Base-by-base conservation (phyloP, 1,140 invertebrate species). In the Drosophila tsacasi region DNA sequence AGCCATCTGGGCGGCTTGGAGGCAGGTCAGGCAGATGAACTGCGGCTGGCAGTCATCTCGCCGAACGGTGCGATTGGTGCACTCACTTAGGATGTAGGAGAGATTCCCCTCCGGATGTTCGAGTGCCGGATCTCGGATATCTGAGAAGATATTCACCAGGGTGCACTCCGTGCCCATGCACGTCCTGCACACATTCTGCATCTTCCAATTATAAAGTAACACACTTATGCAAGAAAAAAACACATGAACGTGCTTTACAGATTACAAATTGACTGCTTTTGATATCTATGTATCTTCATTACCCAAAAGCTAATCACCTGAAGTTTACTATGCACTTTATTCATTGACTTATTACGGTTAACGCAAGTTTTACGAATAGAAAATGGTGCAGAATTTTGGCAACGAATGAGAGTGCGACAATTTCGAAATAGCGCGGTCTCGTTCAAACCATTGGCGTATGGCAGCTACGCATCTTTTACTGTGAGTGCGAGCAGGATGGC, bases 101-200 rank as follows among this genome's bases (percentile, higher is more conserved):
- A 86, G 52, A 23, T 52, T 86, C 2, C 57, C 49, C 2, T 78
- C 60, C 32, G 65, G 32, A n/a, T 46, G 13, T 10, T 40, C 58
- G 17, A 23, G 67, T n/a, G 32, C 19, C n/a, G 42, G 57, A 23
- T 84, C 62, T 8, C 50, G 62, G 2, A 69, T 15, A 9, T 69
- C 47, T 8, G 62, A 44, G 21, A 86, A 85, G 46, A 85, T 82
- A n/a, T 86, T 62, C 23, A 85, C 79, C 32, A 86, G 64, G 17
- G 65, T n/a, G 61, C 7, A 63, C 79, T 62, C 66, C n/a, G n/a
- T n/a, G 19, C 78, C 58, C 74, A 86, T 63, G 25, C 82, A 85
- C 39, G 78, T 52, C 4, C 82, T 79, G 27, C 82, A 86, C 13
- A 82, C 39, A n/a, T 68, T 62, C 17, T 66, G 64, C 79, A 78